These are phyloP conservation scores for Semotilus atromaculatus DNA, from an alignment of 2,797 vertebrate species.

Conservation along the genomic window DNA sequence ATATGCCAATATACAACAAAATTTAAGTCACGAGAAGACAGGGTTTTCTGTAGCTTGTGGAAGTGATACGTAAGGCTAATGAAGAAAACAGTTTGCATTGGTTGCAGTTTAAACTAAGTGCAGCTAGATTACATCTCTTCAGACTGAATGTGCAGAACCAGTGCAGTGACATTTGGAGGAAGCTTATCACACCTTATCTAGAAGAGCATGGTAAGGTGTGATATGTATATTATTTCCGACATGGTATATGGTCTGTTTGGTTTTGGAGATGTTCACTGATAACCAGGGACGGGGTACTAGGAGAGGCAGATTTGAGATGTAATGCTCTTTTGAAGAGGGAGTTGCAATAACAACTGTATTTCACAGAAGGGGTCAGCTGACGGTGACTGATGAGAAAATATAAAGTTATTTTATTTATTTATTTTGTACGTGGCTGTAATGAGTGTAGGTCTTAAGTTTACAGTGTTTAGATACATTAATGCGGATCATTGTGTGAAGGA, in stretches of 20 bases:
- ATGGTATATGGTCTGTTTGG: neutral
- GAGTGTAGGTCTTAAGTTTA: neutral
- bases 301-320: neutral
- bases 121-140: neutral
- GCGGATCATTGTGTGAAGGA: neutral
- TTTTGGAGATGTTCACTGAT: neutral
- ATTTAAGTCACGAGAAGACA: neutral
- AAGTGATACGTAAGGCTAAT: neutral
- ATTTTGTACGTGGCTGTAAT: neutral
- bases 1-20: neutral
- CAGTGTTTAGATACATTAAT: slow-evolving; percentile 1
- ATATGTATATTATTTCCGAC: neutral
- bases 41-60: neutral
- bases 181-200: neutral
- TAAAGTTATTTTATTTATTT: too few relatives aligned
- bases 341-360: neutral
- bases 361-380: neutral
- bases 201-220: neutral
- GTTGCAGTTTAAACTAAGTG: neutral
- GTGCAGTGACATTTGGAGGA: neutral
- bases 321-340: neutral
- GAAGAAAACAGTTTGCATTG: neutral
- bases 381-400: neutral
- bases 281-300: neutral
- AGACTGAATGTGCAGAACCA: neutral